These are phyloP conservation scores for Lithobius niger DNA, from an alignment of 1,140 invertebrate genomes.

Conservation along the genomic window DNA sequence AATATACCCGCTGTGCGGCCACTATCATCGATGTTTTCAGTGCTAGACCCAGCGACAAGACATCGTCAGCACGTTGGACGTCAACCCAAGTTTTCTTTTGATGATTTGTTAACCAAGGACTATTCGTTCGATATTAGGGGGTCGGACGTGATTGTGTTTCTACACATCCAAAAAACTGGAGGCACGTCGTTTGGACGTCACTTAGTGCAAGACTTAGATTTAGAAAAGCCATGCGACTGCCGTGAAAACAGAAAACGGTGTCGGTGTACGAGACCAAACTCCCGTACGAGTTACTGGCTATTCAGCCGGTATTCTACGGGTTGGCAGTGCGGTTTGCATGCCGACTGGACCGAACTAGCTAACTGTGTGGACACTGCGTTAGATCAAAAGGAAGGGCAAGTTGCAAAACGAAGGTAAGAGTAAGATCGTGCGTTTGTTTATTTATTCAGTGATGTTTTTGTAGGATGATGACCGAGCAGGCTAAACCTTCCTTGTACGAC, in stretches of 20 bases:
- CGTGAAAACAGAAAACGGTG: constrained; percentile 56
- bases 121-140: constrained; percentile 46
- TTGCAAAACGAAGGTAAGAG: constrained; percentile 23
- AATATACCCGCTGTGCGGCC: too few relatives aligned
- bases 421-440: too few relatives aligned
- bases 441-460: too few relatives aligned
- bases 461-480: too few relatives aligned
- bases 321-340: constrained; percentile 97
- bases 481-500: too few relatives aligned
- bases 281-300: constrained; percentile 81
- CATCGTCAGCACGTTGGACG: too few relatives aligned
- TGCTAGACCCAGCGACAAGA: too few relatives aligned
- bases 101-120: constrained; percentile 18
- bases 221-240: constrained; percentile 74
- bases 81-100: constrained; percentile 19
- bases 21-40: too few relatives aligned
- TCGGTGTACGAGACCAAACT: constrained; percentile 69
- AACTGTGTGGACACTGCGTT: constrained; percentile 74
- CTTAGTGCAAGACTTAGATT: constrained; percentile 81
- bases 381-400: constrained; percentile 57
- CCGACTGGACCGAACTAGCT: constrained; percentile 94
- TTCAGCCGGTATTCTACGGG: constrained; percentile 97
- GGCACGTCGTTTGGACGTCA: constrained; percentile 90
- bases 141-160: constrained; percentile 92
- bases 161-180: constrained; percentile 95